phyloP scores from a whole-genome alignment of 2,888 invertebrate species.

The Deroplatys truncata region DNA sequence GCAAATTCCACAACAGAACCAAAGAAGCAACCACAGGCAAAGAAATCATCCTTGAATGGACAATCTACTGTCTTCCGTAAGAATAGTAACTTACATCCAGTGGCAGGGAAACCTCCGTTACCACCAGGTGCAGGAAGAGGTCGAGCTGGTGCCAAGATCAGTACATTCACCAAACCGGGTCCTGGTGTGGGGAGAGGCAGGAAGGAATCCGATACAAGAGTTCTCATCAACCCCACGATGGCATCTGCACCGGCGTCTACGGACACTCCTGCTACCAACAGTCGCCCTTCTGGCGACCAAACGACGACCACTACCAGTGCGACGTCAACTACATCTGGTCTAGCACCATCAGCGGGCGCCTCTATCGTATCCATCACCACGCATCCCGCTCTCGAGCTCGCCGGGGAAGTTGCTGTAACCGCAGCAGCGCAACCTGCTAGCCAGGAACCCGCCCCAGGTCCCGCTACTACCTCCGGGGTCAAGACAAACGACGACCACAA shows the following conservation, averaged over 20 bases:
- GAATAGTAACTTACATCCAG: conserved; percentile 1
- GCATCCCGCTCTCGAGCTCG: conserved; percentile 16
- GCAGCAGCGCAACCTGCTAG: background rate
- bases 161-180: background rate
- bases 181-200: background rate
- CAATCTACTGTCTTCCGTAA: background rate
- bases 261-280: conserved; percentile 4
- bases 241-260: conserved; percentile 21
- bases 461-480: background rate
- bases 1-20: background rate
- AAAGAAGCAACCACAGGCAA: background rate
- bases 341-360: background rate
- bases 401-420: background rate
- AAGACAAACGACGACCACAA: background rate
- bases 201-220: background rate
- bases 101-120: conserved; percentile 22
- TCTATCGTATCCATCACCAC: conserved; percentile 12
- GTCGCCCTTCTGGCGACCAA: background rate
- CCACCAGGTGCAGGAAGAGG: background rate
- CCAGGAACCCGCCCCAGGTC: background rate
- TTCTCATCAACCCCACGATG: conserved; percentile 26
- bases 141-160: background rate
- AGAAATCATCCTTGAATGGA: background rate
- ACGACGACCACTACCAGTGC: conserved; percentile 11
- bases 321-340: conserved; percentile 4